phyloP scores from a whole-genome alignment of 2,888 invertebrate species.

The Agonopterix alstromeriana region DNA sequence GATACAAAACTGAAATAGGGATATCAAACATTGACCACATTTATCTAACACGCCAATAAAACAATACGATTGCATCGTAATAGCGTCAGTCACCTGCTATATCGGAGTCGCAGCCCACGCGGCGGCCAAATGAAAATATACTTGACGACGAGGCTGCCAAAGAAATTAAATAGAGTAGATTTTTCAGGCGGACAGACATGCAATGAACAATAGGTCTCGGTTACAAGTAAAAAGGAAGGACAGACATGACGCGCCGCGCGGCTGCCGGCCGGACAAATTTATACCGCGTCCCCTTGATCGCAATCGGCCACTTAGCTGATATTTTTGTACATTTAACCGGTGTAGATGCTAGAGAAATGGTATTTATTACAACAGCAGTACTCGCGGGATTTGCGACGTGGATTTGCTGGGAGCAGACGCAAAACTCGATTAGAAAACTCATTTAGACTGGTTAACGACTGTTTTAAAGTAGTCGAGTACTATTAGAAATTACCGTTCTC shows the following conservation, averaged over 20 bases:
- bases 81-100: conserved; percentile 62
- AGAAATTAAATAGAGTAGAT: conserved; percentile 69
- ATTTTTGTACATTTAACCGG: conserved; percentile 3
- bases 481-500: no score
- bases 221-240: conserved; percentile 47
- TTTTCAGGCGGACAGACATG: conserved; percentile 59
- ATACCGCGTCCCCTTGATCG: conserved; percentile 14
- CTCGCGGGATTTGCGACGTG: neutral
- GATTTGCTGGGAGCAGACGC: no score
- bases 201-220: conserved; percentile 62
- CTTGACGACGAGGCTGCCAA: conserved; percentile 63
- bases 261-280: conserved; percentile 9
- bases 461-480: no score
- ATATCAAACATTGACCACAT: conserved; percentile 37
- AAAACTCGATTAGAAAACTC: no score
- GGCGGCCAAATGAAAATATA: conserved; percentile 60
- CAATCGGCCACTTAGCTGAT: conserved; percentile 9
- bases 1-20: conserved; percentile 7
- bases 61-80: conserved; percentile 62
- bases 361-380: neutral
- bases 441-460: no score
- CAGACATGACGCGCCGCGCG: conserved; percentile 30
- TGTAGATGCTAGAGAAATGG: neutral
- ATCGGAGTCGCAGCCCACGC: conserved; percentile 49
- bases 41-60: conserved; percentile 54